Evolutionary conservation across 2,888 invertebrate genomes (phyloP).

Genomic region (Salpingus planirostris): DNA sequence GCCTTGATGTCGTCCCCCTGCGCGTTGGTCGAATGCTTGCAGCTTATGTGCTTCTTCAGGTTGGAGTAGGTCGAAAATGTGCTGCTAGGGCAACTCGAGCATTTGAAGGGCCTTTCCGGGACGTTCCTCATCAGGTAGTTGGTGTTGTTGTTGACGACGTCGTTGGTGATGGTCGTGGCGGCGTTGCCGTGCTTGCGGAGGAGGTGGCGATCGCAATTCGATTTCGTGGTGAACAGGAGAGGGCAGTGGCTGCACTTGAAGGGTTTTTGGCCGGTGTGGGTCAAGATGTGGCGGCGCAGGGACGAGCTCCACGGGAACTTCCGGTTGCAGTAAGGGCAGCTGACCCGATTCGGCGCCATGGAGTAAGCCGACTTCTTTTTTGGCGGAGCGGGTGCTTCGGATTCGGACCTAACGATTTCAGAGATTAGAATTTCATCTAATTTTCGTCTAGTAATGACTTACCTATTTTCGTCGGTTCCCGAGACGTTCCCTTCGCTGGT

Average conservation of each 20-base stretch:
- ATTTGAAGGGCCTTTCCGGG: constrained; percentile 71
- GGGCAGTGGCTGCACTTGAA: constrained; percentile 92
- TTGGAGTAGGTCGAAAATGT: constrained; percentile 74
- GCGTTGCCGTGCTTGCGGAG: constrained; percentile 72
- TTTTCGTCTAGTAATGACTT: constrained; percentile 29
- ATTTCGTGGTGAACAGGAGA: constrained; percentile 90
- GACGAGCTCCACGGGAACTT: constrained; percentile 97
- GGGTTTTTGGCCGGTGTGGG: constrained; percentile 94
- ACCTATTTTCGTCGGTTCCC: constrained; percentile 74
- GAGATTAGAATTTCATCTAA: not conserved
- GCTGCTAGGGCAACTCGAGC: constrained; percentile 71
- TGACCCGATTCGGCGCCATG: constrained; percentile 86
- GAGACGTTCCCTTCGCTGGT: constrained; percentile 78
- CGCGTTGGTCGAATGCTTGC: constrained; percentile 52
- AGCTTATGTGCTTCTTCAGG: constrained; percentile 66
- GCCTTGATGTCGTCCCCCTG: constrained; percentile 40
- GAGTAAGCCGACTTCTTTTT: constrained; percentile 95
- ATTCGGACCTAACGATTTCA: constrained; percentile 51
- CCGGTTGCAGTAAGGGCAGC: constrained; percentile 86
- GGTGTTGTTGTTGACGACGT: constrained; percentile 33
- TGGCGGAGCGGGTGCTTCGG: constrained; percentile 44
- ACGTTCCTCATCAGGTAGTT: constrained; percentile 54
- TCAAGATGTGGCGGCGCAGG: constrained; percentile 85
- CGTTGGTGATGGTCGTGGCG: constrained; percentile 37
- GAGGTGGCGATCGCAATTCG: constrained; percentile 92